phyloP scores from a whole-genome alignment of 2,113 vertebrate species.

The Myotis brandtii region DNA sequence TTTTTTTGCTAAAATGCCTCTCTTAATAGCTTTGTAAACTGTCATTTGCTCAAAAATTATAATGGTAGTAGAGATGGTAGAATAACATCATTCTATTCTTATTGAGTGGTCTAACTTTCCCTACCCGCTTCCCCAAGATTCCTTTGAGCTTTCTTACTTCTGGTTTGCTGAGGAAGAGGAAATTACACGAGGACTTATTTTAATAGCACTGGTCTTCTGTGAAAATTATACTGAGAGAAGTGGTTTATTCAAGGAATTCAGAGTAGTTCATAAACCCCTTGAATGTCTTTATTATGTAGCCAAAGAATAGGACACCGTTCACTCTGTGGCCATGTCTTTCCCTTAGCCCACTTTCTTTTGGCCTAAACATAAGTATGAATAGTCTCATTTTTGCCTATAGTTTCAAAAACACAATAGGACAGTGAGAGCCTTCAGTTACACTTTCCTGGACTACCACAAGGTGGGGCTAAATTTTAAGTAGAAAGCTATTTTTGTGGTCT shows the following conservation, averaged over 20 bases:
- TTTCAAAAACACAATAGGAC: conserved; percentile 59
- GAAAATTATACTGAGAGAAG: background rate
- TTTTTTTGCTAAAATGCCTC: conserved; percentile 44
- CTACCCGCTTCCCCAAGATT: background rate
- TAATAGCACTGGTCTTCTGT: background rate
- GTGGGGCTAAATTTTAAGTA: conserved; percentile 67
- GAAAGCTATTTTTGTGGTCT: background rate
- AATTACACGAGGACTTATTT: background rate
- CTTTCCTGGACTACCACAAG: conserved; percentile 61
- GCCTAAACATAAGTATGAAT: background rate
- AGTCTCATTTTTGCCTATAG: conserved; percentile 6
- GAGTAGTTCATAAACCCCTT: background rate
- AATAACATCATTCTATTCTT: background rate
- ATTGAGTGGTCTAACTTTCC: background rate
- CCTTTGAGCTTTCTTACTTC: background rate
- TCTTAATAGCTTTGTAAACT: conserved; percentile 41
- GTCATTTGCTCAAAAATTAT: conserved; percentile 38
- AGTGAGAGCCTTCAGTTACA: background rate
- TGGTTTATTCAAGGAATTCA: background rate
- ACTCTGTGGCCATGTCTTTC: background rate
- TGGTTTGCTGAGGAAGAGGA: background rate
- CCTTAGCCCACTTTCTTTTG: background rate
- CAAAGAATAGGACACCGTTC: background rate
- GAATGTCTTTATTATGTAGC: background rate
- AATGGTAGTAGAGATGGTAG: background rate